Evolutionary conservation across 1,140 invertebrate species (phyloP).

Genomic region (Watersipora subatra): DNA sequence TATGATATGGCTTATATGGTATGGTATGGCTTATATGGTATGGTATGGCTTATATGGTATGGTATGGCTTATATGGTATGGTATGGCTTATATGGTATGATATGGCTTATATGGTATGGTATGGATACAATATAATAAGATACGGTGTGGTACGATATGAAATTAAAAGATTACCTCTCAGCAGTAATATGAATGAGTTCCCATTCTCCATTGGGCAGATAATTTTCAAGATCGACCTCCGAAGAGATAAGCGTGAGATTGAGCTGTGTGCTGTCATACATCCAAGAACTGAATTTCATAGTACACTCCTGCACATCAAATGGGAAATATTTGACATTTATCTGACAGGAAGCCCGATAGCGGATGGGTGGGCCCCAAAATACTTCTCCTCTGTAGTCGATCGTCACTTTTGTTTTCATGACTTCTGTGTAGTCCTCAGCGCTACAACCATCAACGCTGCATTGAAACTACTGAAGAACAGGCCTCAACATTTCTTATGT

Average conservation of each 20-base stretch:
- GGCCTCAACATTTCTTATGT: not conserved
- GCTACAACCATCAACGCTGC: constrained; percentile 23
- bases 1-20: not conserved
- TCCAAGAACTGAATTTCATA: constrained; percentile 42
- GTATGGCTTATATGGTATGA: not conserved
- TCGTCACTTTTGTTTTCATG: constrained; percentile 46
- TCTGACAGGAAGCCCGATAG: constrained; percentile 27
- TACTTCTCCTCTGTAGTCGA: constrained; percentile 42
- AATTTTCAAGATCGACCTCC: constrained; percentile 48
- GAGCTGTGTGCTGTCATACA: constrained; percentile 64
- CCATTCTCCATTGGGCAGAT: constrained; percentile 38
- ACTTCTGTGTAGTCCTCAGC: constrained; percentile 49
- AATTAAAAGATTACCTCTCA: not conserved
- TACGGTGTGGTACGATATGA: not conserved
- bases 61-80: not conserved
- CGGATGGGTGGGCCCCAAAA: constrained; percentile 49
- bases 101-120: not conserved
- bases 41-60: not conserved
- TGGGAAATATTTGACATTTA: constrained; percentile 35
- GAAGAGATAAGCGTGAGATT: constrained; percentile 46
- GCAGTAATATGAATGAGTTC: not conserved
- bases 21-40: not conserved
- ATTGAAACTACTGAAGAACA: not conserved
- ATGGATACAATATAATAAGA: not conserved
- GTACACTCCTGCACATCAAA: constrained; percentile 32